These are phyloP conservation scores for Drosophila suboccidentalis DNA, from an alignment of 2,888 invertebrate genomes.

Conservation along the genomic window DNA sequence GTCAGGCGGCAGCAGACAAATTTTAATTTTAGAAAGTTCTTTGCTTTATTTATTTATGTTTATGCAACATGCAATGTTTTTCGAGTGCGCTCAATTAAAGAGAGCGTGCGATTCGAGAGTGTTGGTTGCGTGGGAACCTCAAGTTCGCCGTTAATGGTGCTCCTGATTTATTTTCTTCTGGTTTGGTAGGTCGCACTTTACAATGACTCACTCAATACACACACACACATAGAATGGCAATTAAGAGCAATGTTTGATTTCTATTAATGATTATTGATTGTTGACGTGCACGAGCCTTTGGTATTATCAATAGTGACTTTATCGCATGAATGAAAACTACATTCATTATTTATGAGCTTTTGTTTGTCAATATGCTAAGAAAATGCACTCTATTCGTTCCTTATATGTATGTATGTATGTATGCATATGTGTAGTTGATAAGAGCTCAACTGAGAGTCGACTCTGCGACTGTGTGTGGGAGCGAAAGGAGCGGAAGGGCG, in stretches of 20 bases:
- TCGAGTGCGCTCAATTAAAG: constrained; percentile 34
- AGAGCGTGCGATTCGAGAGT: constrained; percentile 47
- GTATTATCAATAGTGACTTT: constrained; percentile 41
- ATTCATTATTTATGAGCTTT: constrained; percentile 29
- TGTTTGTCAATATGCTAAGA: constrained; percentile 20
- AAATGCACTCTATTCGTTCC: constrained; percentile 25
- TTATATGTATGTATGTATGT: background rate
- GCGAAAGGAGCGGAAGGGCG: constrained; percentile 15
- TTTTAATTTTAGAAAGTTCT: constrained; percentile 77
- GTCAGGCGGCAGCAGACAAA: constrained; percentile 44
- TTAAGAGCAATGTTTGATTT: constrained; percentile 34
- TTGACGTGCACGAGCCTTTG: constrained; percentile 42
- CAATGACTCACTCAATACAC: constrained; percentile 54
- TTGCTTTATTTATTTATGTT: constrained; percentile 50
- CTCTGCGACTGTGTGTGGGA: constrained; percentile 5
- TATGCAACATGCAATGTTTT: constrained; percentile 73
- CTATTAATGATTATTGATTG: constrained; percentile 68
- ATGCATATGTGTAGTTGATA: constrained; percentile 13
- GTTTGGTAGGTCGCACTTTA: constrained; percentile 18
- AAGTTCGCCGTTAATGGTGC: constrained; percentile 36
- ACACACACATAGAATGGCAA: constrained; percentile 2
- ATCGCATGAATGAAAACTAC: constrained; percentile 49
- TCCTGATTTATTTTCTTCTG: constrained; percentile 13
- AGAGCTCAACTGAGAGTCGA: constrained; percentile 21
- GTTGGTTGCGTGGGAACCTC: constrained; percentile 55